phyloP scores from a whole-genome alignment of 2,113 vertebrate species.

The Mungos mungo region DNA sequence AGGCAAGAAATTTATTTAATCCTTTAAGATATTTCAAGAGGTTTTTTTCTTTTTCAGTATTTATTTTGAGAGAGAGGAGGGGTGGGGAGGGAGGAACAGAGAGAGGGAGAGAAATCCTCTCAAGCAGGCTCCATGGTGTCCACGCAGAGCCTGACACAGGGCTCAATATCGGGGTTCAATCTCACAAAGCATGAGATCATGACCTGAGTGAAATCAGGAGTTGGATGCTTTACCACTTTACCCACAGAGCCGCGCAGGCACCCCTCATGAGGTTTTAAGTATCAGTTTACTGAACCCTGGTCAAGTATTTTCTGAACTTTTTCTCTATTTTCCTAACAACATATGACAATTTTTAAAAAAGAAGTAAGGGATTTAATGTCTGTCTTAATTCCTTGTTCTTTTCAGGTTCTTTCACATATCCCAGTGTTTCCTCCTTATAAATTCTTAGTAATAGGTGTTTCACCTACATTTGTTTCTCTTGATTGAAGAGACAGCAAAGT shows the following conservation, averaged over 20 bases:
- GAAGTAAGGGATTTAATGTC: background rate
- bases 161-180: too few relatives aligned
- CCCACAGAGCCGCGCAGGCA: too few relatives aligned
- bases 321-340: constrained; percentile 10
- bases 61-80: too few relatives aligned
- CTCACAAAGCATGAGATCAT: too few relatives aligned
- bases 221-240: too few relatives aligned
- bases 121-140: too few relatives aligned
- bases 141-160: too few relatives aligned
- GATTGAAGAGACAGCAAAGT: background rate
- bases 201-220: too few relatives aligned
- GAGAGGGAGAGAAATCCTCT: too few relatives aligned
- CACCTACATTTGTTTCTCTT: background rate
- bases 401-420: background rate
- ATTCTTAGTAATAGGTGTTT: background rate
- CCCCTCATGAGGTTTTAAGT: background rate
- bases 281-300: constrained; percentile 35
- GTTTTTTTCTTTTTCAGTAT: background rate
- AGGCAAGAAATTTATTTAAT: background rate
- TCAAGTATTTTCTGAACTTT: background rate
- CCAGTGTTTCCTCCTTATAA: background rate
- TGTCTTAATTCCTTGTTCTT: background rate
- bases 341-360: background rate
- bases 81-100: too few relatives aligned
- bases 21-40: background rate